Base-by-base conservation (phyloP, 1,140 invertebrate genomes). In the Laodelphax striatellus region DNA sequence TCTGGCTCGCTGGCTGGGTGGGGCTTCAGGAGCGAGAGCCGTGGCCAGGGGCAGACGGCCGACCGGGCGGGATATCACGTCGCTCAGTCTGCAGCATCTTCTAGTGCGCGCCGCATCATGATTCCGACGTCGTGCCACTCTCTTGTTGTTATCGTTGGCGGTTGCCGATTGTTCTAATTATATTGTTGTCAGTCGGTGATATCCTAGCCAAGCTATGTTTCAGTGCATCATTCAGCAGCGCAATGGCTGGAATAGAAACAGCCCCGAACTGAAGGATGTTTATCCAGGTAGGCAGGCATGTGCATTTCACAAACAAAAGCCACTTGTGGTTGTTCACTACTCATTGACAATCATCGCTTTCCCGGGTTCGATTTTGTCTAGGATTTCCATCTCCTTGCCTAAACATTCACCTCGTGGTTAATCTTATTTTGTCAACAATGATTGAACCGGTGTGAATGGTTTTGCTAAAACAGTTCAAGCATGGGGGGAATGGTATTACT, bases 211-310 rank as follows among this genome's bases (percentile, higher is more conserved):
- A 24, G 9, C 8, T 70, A 87, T 88, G 85, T 88, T 89, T 76
- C 85, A 88, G 78, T 88, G 86, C 71, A 88, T 88, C 67, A 86
- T 88, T 68, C 86, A 88, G 73, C 85, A 85, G 71, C 80, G 81
- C 64, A 86, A 85, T 71, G 84, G 85, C 69, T 87, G 85, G 85
- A 85, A 83, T 67, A 80, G 84, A 72, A 78, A 81, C 50, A 82
- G 76, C 69, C 80, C 83, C 44, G 86, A 88, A 68, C 80, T 83
- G 70, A 84, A 83, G 73, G 83, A 87, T 72, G 84, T 87, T 21
- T 87, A 86, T 74, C 84, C 85, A 84, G 86, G 86, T 88, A 80
- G 34, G 34, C 34, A 38, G 34, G 34, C 34, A 38, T 38, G 34
- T 38, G 34, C n/a, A 38, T 38, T 38, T 38, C 11, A 9, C 34